phyloP scores from a whole-genome alignment of 2,797 vertebrate genomes.

The Rachycentron canadum region DNA sequence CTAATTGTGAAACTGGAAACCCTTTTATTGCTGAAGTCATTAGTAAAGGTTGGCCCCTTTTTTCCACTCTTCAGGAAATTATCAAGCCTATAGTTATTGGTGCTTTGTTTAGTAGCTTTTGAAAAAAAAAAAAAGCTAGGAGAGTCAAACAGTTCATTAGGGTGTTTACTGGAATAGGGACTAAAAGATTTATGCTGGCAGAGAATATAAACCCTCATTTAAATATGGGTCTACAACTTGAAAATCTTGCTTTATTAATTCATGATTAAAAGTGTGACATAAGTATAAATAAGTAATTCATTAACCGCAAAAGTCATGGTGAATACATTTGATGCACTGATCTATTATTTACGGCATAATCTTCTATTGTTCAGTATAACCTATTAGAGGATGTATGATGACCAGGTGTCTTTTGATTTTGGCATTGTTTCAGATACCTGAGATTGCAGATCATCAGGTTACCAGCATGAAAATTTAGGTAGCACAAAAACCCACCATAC shows the following conservation, averaged over 20 bases:
- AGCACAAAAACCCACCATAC: slow-evolving; percentile 38
- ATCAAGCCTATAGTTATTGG: background rate
- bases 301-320: background rate
- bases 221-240: background rate
- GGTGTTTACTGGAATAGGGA: slow-evolving; percentile 7
- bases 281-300: slow-evolving; percentile 7
- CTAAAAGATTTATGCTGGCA: background rate
- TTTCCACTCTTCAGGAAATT: background rate
- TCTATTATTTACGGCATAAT: slow-evolving; percentile 27
- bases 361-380: background rate
- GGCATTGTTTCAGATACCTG: slow-evolving; percentile 41
- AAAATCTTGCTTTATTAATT: slow-evolving; percentile 16
- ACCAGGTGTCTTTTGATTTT: slow-evolving; percentile 48
- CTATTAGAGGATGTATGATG: slow-evolving; percentile 25
- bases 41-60: background rate
- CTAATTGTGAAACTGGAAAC: background rate
- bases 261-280: slow-evolving; percentile 5
- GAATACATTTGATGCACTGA: slow-evolving; percentile 5
- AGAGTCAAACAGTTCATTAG: background rate
- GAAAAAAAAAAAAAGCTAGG: background rate
- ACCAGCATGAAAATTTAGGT: slow-evolving; percentile 50
- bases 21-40: background rate
- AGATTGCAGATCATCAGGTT: slow-evolving; percentile 57
- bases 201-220: slow-evolving; percentile 12
- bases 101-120: background rate